Evolutionary conservation across 2,888 invertebrate species (phyloP), one percentile per base, ranked within the genome.

Genomic region (Polydrusus pterygomalis): DNA sequence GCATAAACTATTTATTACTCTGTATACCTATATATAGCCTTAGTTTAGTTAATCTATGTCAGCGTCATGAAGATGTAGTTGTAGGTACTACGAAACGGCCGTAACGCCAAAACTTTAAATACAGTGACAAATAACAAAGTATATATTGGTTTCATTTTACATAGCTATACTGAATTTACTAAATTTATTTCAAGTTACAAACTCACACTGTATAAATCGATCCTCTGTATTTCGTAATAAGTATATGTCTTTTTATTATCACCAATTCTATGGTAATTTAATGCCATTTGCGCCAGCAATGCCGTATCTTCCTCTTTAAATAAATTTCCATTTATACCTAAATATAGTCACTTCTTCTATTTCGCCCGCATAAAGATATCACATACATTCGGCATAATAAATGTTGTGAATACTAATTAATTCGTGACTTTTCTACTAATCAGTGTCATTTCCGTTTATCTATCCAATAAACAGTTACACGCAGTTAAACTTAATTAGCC

Each of bases 371-470:
- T 64, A 47, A 63, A 63, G 63, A 64, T 30, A 64, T 47, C 7
- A 30, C 30, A 30, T 2, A 64, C 64, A 64, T 64, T 64, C 49
- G 64, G 34, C 30, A 49, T 47, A 64, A 64, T 64, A 64, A 49
- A 64, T 64, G 63, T n/a, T 56, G 25, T 72, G 65, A 65, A 72
- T 72, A 67, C 40, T 54, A 54, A 72, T 72, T 72, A 40, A 47
- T 8, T 60, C 64, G 45, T 65, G 65, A 54, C 58, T 56, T 72
- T 72, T 58, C 58, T 65, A 58, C 72, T 72, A 72, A 72, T 72
- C 72, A 58, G 54, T 54, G 65, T 58, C 65, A 65, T 72, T 72
- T 72, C 72, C 72, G 72, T 58, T 72, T 65, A 40, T 56, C 45
- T 72, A 72, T 56, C 47, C 20, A 34, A 72, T 72, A 58, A 58